phyloP scores from a whole-genome alignment of 64 coral and sea anemone species.

The Stichodactyla mertensii region DNA sequence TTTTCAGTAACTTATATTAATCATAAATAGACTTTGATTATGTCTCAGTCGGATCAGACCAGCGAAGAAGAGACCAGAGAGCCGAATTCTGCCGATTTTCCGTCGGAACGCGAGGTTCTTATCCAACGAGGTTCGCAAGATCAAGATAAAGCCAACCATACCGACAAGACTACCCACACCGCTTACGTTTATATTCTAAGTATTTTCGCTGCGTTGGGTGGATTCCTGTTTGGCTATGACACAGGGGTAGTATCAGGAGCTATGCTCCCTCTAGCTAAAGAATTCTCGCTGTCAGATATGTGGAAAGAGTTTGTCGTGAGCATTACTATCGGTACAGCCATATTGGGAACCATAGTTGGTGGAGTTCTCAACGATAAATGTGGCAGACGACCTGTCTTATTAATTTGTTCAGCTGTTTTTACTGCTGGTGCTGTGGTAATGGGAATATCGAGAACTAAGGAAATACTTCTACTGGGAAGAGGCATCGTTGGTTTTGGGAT shows the following conservation, averaged over 20 bases:
- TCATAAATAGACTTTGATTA: not conserved
- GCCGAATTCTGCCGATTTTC: not conserved
- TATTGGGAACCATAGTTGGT: conserved; percentile 57
- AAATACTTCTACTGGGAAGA: conserved; percentile 60
- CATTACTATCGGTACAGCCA: conserved; percentile 72
- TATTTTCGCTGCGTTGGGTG: conserved; percentile 80
- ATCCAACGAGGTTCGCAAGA: not conserved
- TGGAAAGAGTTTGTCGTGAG: conserved; percentile 95
- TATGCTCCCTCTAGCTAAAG: conserved; percentile 66
- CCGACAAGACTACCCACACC: not conserved
- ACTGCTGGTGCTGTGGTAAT: conserved; percentile 71
- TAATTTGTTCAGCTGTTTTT: conserved; percentile 61
- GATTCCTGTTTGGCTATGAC: conserved; percentile 95
- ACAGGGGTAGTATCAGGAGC: conserved; percentile 94
- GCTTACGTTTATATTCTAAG: conserved; percentile 71
- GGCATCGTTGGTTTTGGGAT: conserved; percentile 80
- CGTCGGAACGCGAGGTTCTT: not conserved
- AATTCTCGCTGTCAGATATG: conserved; percentile 54
- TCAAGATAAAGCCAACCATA: not conserved
- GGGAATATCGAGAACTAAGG: conserved; percentile 53
- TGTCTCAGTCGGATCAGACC: not conserved
- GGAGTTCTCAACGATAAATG: conserved; percentile 62
- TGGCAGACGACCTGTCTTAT: conserved; percentile 68
- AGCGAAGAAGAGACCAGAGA: not conserved
- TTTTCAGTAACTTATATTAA: not conserved